Evolutionary conservation across 2,888 invertebrate species (phyloP).

Genomic region (Heliconius aoede): DNA sequence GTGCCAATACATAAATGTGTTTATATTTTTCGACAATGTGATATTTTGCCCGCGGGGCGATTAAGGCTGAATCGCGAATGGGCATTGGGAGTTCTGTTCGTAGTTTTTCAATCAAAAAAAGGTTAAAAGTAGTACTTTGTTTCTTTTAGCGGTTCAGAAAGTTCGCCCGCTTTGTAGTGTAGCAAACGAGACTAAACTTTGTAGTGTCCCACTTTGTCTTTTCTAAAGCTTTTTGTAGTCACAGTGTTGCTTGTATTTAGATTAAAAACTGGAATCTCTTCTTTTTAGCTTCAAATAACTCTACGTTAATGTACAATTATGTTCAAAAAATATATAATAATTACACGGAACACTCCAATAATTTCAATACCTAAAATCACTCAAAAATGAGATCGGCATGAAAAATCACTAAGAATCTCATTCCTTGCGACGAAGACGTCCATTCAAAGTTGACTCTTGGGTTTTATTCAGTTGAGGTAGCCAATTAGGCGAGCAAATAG

Average conservation of each 20-base stretch:
- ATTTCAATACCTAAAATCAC: constrained; percentile 15
- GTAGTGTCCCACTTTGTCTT: constrained; percentile 35
- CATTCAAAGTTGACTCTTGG: constrained; percentile 38
- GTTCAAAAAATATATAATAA: background rate
- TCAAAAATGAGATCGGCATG: constrained; percentile 1
- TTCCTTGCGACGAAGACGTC: constrained; percentile 36
- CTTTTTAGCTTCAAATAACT: background rate
- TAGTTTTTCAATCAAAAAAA: constrained; percentile 38
- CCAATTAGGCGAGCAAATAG: constrained; percentile 46
- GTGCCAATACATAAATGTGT: constrained; percentile 41
- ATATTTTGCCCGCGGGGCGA: constrained; percentile 30
- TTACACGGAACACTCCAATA: background rate
- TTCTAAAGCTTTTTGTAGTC: constrained; percentile 25
- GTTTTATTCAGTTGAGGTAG: constrained; percentile 40
- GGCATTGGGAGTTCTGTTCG: constrained; percentile 29
- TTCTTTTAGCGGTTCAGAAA: constrained; percentile 41
- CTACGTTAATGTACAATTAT: background rate
- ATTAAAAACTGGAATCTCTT: constrained; percentile 24
- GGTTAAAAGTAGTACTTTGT: constrained; percentile 41
- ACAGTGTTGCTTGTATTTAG: constrained; percentile 21
- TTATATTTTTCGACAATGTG: constrained; percentile 34
- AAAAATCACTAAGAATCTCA: constrained; percentile 30
- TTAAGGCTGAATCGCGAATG: constrained; percentile 23
- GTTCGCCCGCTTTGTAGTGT: constrained; percentile 35
- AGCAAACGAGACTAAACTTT: constrained; percentile 37